Evolutionary conservation across 2,797 vertebrate species (phyloP).

Genomic region (Cuniculus paca): DNA sequence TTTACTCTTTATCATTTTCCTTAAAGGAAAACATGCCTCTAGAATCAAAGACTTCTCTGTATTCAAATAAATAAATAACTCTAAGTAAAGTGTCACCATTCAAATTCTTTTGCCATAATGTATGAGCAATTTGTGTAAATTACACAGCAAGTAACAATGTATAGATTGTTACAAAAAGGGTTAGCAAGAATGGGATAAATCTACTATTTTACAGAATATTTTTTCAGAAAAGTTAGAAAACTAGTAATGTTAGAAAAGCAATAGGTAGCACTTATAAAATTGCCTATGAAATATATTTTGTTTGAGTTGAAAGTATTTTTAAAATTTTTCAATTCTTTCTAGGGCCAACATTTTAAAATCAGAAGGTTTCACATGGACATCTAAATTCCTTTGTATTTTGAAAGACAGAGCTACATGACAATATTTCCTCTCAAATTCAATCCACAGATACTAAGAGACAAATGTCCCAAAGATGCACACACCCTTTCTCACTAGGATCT

Average conservation of each 20-base stretch:
- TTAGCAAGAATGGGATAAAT: not conserved
- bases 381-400: not conserved
- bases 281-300: not conserved
- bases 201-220: not conserved
- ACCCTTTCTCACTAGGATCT: fast-evolving
- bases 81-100: not conserved
- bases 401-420: not conserved
- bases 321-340: not conserved
- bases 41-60: conserved; percentile 42
- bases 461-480: fast-evolving
- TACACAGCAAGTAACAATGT: not conserved
- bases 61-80: conserved; percentile 31
- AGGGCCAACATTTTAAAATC: conserved; percentile 2
- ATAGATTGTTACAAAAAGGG: not conserved
- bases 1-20: conserved; percentile 67
- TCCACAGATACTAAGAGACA: not conserved
- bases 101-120: not conserved
- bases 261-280: not conserved
- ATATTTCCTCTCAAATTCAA: not conserved
- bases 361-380: not conserved
- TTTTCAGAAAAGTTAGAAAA: not conserved
- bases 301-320: not conserved
- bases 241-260: not conserved
- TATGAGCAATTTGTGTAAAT: not conserved
- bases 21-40: conserved; percentile 64